A percentile compares a stretch with the other conserved stretches of the same genome.
Conservation (phyloP, 2,797 vertebrate species). For the Myripristis jacobus region DNA sequence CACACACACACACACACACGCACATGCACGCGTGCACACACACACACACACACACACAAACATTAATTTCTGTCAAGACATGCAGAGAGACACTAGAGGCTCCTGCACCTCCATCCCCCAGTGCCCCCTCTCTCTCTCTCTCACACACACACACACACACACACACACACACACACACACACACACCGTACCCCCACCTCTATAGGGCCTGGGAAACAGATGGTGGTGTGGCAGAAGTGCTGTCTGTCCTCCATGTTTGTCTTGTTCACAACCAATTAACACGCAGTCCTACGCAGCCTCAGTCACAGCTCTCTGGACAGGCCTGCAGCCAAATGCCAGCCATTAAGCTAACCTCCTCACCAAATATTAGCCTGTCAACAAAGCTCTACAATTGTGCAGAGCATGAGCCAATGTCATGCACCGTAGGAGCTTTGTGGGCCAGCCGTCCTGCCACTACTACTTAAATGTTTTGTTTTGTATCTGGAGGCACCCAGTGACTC, state of each 20-base stretch:
- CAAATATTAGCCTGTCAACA: slow-evolving; percentile 16
- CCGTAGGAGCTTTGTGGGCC: neutral
- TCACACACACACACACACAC: slow-evolving; percentile 37
- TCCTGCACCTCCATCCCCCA: slow-evolving; percentile 39
- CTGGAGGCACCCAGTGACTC: neutral
- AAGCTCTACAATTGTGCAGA: neutral
- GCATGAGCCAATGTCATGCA: neutral
- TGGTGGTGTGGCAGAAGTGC: slow-evolving; percentile 77
- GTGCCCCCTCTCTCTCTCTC: too few species aligned
- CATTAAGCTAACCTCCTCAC: slow-evolving; percentile 11
- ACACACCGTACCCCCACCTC: slow-evolving; percentile 41
- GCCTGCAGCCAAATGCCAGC: slow-evolving; percentile 53
- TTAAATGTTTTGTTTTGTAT: neutral
- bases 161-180: slow-evolving; percentile 35
- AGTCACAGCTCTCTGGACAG: slow-evolving; percentile 53
- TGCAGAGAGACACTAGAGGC: slow-evolving; percentile 10
- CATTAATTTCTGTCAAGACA: slow-evolving; percentile 28
- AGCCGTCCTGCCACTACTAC: neutral
- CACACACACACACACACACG: too few species aligned
- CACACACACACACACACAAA: too few species aligned
- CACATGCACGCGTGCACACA: too few species aligned
- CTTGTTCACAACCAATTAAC: slow-evolving; percentile 80
- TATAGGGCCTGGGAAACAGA: slow-evolving; percentile 77
- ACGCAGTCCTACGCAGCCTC: slow-evolving; percentile 47
- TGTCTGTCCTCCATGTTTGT: slow-evolving; percentile 81